Percentiles rank a stretch among this genome's conserved stretches.
Evolutionary conservation across 1,140 invertebrate genomes (phyloP).

Genomic region (Platyscapa corneri): DNA sequence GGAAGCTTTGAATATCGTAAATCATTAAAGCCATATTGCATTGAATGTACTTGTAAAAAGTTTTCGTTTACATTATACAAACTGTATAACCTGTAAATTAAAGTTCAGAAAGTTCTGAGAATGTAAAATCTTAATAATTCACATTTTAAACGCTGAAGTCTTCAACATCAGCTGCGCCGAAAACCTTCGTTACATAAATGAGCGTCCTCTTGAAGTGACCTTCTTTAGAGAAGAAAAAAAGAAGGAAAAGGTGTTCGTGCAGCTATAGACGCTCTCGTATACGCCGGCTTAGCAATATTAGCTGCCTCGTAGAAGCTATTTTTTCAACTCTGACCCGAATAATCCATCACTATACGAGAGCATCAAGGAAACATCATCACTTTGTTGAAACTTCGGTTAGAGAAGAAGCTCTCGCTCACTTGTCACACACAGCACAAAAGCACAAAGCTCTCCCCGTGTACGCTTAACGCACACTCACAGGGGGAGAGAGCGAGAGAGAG

Average conservation of each 20-base stretch:
- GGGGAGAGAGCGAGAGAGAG: slow-evolving; percentile 38
- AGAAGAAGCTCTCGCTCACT: background rate
- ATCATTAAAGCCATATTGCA: no score
- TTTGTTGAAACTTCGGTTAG: background rate
- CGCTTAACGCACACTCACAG: slow-evolving; percentile 63
- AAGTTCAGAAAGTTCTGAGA: no score
- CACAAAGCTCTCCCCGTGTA: slow-evolving; percentile 60
- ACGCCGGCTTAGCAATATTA: background rate
- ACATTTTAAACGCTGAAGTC: background rate
- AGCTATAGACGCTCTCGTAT: no score
- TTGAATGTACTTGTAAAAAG: no score
- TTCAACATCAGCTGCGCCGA: background rate
- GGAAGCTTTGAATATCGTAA: no score
- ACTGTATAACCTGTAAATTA: background rate
- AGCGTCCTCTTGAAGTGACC: slow-evolving; percentile 1
- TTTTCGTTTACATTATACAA: background rate
- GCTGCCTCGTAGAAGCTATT: background rate
- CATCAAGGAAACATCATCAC: background rate
- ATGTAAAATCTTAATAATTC: background rate
- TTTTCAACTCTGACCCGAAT: slow-evolving; percentile 44
- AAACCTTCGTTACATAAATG: slow-evolving; percentile 10
- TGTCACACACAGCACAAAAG: slow-evolving; percentile 57
- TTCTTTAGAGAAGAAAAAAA: slow-evolving; percentile 21
- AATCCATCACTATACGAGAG: background rate
- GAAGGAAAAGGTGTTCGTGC: background rate